Evolutionary conservation across 2,888 invertebrate genomes (phyloP), one percentile per base, ranked within the genome.

Genomic region (Xanthorhoe spadicearia): DNA sequence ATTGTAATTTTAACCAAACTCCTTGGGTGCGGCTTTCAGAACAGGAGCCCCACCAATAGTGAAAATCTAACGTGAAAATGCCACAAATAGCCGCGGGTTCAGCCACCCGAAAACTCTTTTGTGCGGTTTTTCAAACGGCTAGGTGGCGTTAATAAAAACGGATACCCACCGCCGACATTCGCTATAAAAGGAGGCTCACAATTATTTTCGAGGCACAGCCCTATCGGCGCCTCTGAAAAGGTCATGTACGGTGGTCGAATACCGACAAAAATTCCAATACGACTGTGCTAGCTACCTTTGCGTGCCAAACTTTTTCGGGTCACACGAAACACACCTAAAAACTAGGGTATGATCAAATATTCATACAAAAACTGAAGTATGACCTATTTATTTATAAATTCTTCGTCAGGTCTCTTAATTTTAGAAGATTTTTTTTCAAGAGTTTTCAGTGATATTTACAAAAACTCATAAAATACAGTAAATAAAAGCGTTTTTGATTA

Each of bases 291-390:
- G 79, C 77, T 70, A 74, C 77, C 73, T 76, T 89, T 82, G 89
- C 89, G 89, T 89, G 89, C 83, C 79, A 71, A 81, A 79, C 82
- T 83, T 85, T 88, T 88, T 87, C 74, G 82, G 89, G 87, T 87
- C 88, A 74, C 89, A 88, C 89, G 89, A 87, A 87, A 77, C 73
- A 77, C 79, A 77, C 77, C 75, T 73, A 74, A 80, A 83, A 82
- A 82, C 78, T 83, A 78, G 82, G 78, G 78, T 81, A 71, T 74
- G 84, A 84, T 86, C 80, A 86, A 87, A 86, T 83, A 85, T 85
- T 82, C 76, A 82, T 83, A 78, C 77, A 74, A 64, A 61, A 66
- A 66, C 67, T 38, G 59, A 54, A 23, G 28, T 15, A 35, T 72
- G 62, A 67, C 68, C 74, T 72, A 68, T 64, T n/a, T 51, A 62